phyloP scores from a whole-genome alignment of 64 coral and sea anemone species.

The Hydrozoanthus tunicans region DNA sequence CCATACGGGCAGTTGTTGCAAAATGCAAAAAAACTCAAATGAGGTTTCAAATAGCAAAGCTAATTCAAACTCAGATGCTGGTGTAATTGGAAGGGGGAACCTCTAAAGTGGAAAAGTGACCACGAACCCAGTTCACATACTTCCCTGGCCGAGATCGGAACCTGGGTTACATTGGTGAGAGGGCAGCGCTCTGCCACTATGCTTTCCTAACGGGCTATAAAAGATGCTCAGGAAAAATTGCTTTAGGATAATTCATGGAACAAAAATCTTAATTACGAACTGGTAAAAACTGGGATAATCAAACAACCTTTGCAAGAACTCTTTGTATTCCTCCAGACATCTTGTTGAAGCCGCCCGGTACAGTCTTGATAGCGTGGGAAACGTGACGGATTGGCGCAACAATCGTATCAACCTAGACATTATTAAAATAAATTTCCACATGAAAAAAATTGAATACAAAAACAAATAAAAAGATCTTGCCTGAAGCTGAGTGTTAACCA shows the following conservation, averaged over 20 bases:
- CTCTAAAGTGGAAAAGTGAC: no score
- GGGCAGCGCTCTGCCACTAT: background rate
- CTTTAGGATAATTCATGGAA: background rate
- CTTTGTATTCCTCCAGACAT: constrained; percentile 93
- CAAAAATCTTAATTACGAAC: background rate
- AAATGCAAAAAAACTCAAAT: no score
- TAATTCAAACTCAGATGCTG: no score
- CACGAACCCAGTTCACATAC: no score
- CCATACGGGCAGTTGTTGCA: no score
- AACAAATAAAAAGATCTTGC: background rate
- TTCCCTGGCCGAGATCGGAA: no score
- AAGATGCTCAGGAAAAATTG: background rate
- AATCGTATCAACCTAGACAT: constrained; percentile 78
- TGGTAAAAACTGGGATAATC: background rate
- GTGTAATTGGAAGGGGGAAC: no score
- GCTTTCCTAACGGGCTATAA: background rate
- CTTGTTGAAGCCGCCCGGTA: constrained; percentile 70
- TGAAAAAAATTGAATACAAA: background rate
- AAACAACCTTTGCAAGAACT: constrained; percentile 80
- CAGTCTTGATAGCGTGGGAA: constrained; percentile 93
- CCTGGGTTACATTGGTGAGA: no score
- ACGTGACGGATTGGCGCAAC: constrained; percentile 84
- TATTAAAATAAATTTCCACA: background rate
- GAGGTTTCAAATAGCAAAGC: no score
- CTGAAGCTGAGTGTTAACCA: no score